Percentiles rank a stretch among this genome's conserved stretches.
These are phyloP conservation scores for Coptotermes formosanus DNA, from an alignment of 1,140 invertebrate genomes.

Conservation along the genomic window DNA sequence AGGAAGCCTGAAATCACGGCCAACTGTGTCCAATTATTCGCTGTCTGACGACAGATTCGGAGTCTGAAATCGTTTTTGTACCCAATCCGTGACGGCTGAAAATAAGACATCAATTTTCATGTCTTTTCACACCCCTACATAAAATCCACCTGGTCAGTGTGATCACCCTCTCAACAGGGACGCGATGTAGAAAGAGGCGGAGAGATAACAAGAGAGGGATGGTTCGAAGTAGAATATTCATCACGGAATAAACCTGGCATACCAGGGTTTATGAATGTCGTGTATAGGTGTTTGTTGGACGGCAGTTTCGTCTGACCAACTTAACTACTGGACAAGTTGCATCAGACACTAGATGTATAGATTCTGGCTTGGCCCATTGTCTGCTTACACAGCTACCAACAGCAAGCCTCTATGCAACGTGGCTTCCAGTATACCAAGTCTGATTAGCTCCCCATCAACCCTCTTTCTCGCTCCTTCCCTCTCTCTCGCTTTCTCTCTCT, in stretches of 20 bases:
- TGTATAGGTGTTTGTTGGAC: background rate
- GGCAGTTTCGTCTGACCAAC: conserved; percentile 3
- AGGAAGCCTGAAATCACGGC: no score
- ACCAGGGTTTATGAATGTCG: background rate
- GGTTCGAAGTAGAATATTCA: background rate
- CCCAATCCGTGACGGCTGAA: no score
- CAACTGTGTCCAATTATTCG: no score
- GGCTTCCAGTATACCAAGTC: background rate
- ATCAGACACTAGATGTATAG: conserved; percentile 3
- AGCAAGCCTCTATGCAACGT: background rate
- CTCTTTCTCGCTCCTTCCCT: background rate
- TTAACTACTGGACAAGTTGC: conserved; percentile 9
- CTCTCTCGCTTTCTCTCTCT: conserved; percentile 37
- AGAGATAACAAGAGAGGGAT: no score
- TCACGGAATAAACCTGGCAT: background rate
- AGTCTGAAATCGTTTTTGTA: no score
- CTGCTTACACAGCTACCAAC: background rate
- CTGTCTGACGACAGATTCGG: no score
- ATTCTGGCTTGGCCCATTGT: conserved; percentile 20
- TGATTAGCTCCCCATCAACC: conserved; percentile 20
- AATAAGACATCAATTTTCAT: no score
- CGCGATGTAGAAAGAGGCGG: no score
- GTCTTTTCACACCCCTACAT: no score
- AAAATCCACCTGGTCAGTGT: no score
- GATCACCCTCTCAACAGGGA: no score